Conservation (phyloP, 1,140 invertebrate species). For the Papilio polytes region DNA sequence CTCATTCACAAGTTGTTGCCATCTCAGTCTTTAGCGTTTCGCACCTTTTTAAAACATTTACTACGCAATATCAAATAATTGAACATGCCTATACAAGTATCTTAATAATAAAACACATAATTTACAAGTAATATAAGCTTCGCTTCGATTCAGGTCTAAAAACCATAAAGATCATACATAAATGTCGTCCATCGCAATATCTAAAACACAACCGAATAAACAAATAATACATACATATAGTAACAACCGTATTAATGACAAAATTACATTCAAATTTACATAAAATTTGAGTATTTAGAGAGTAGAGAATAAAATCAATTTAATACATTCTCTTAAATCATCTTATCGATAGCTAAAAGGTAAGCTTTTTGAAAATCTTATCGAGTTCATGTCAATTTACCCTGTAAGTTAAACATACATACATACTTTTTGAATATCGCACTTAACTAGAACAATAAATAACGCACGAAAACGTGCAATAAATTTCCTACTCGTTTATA, state of each 20-base stretch:
- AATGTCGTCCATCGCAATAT: slow-evolving; percentile 3
- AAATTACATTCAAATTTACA: slow-evolving; percentile 17
- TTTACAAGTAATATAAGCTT: slow-evolving; percentile 12
- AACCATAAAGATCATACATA: slow-evolving; percentile 11
- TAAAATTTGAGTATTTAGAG: slow-evolving; percentile 28
- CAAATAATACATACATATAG: slow-evolving; percentile 28
- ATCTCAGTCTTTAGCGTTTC: slow-evolving; percentile 74
- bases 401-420: slow-evolving; percentile 75
- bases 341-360: slow-evolving; percentile 45
- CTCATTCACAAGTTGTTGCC: slow-evolving; percentile 78
- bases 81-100: slow-evolving; percentile 23
- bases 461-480: slow-evolving; percentile 76
- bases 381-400: slow-evolving; percentile 66
- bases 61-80: slow-evolving; percentile 18
- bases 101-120: slow-evolving; percentile 12
- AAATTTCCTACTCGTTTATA: slow-evolving; percentile 66
- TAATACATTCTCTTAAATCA: slow-evolving; percentile 33
- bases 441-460: slow-evolving; percentile 73
- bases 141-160: slow-evolving; percentile 27
- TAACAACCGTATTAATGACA: slow-evolving; percentile 29
- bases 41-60: slow-evolving; percentile 52
- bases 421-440: slow-evolving; percentile 55
- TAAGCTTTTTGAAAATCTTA: slow-evolving; percentile 46
- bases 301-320: slow-evolving; percentile 37
- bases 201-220: slow-evolving; percentile 13